Conservation (phyloP, 2,113 vertebrate genomes). For the Ancistrus triradiatus region DNA sequence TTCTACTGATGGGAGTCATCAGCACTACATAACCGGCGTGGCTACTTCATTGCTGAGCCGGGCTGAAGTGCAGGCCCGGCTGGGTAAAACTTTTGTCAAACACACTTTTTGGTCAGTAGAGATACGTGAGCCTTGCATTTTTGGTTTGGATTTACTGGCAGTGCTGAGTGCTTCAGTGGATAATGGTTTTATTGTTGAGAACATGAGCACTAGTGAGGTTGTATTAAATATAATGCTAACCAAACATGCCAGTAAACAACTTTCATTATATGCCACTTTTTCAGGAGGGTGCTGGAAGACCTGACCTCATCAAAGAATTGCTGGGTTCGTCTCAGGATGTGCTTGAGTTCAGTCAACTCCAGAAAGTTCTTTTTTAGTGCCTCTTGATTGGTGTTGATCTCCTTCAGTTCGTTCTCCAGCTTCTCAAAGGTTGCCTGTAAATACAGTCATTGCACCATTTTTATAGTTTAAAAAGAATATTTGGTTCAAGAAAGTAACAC, state of each 20-base stretch:
- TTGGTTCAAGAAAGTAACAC: not conserved
- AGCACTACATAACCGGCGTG: too few relatives aligned
- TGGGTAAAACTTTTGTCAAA: too few relatives aligned
- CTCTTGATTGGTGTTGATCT: constrained; percentile 99
- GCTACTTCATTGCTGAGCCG: too few relatives aligned
- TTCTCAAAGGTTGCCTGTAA: constrained; percentile 95
- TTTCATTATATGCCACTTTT: not conserved
- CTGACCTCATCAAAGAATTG: constrained; percentile 99
- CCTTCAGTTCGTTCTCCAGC: constrained; percentile 95
- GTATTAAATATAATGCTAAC: too few relatives aligned
- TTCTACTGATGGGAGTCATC: too few relatives aligned
- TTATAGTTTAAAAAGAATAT: not conserved
- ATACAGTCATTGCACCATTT: not conserved
- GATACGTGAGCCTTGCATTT: too few relatives aligned
- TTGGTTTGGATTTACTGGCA: too few relatives aligned
- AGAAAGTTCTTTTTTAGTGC: constrained; percentile 97
- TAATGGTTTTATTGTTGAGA: too few relatives aligned
- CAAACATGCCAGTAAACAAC: not conserved
- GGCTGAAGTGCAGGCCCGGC: too few relatives aligned
- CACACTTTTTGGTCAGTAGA: too few relatives aligned
- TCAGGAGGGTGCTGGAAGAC: constrained; percentile 36
- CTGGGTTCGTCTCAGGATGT: constrained; percentile 94
- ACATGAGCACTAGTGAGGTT: too few relatives aligned
- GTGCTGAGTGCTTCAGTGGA: too few relatives aligned
- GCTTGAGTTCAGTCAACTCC: constrained; percentile 95